Evolutionary conservation across 2,888 invertebrate species (phyloP), one percentile per base, ranked within the genome.

Genomic region (Melanargia galathea): DNA sequence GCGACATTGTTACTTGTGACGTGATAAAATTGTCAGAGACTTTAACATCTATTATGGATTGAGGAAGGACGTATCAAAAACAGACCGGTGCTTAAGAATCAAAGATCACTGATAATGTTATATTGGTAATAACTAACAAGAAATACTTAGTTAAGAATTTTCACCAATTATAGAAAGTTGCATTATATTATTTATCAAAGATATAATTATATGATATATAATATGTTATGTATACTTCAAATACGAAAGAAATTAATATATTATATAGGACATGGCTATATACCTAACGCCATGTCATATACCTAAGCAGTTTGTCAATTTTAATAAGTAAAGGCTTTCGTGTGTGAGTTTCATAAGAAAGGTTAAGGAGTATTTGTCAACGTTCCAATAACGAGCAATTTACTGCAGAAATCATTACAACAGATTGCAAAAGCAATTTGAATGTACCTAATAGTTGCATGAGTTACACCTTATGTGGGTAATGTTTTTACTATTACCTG

Each of bases 351-450:
- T 40, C 40, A 16, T 43, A 18, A 7, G 40, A 40, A 40, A 40
- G 16, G 16, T 13, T n/a, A 7, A n/a, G n/a, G 40, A 40, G 8
- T 43, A 16, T 18, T 43, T 43, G 43, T 43, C 49, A 26, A 16
- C 8, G 49, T 49, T 49, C 49, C 26, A 49, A 49, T 49, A 26
- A n/a, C 49, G 24, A 24, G 48, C 24, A 48, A 49, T 49, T 43
- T 26, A 7, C n/a, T 64, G 49, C 57, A 67, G 64, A 60, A 61
- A 63, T 62, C 56, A 51, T 30, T 60, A 58, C 46, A 56, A 57
- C 52, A 35, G 65, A 59, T 65, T 65, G 51, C 60, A 64, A 67
- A 63, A 64, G 62, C 65, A 59, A 63, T 68, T 64, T 63, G 54
- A 62, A 60, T 64, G 60, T 60, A 62, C 54, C 55, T 54, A n/a